Conservation (phyloP, 2,888 invertebrate species). For the Callyntrura sp. region DNA sequence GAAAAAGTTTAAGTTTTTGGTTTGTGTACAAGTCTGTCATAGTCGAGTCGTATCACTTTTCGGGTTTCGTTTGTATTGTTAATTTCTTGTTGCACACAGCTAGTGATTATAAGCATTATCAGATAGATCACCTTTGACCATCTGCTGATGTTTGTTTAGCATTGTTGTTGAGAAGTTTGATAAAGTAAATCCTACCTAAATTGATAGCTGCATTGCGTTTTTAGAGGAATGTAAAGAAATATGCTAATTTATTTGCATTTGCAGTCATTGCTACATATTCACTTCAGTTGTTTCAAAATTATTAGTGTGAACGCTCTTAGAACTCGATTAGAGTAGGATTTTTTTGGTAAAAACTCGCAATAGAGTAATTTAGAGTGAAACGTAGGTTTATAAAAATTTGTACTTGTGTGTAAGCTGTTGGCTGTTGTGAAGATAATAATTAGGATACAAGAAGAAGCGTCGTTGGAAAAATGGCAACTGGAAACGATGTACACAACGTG, state of each 20-base stretch:
- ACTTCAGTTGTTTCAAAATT: conserved; percentile 16
- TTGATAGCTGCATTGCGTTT: not conserved
- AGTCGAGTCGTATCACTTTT: not conserved
- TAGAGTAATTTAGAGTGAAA: not conserved
- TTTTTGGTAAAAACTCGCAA: conserved; percentile 5
- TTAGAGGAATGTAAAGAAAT: conserved; percentile 20
- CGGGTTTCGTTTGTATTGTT: not conserved
- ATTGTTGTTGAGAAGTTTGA: not conserved
- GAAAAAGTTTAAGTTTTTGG: not conserved
- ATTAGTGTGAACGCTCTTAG: conserved; percentile 27
- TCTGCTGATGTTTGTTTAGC: not conserved
- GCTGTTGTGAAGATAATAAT: conserved; percentile 54
- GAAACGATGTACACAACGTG: conserved; percentile 62
- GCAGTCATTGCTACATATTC: conserved; percentile 6
- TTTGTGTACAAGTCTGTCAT: not conserved
- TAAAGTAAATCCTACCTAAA: no score
- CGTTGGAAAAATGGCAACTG: conserved; percentile 63
- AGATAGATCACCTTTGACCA: not conserved
- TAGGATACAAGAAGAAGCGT: not conserved
- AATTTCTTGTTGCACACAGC: not conserved
- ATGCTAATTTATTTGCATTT: conserved; percentile 5
- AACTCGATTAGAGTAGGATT: conserved; percentile 41
- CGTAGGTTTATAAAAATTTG: not conserved
- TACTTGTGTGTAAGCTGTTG: not conserved
- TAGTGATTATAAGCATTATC: not conserved